Conservation (phyloP, 2,888 invertebrate species). For the Tiliacea aurago region DNA sequence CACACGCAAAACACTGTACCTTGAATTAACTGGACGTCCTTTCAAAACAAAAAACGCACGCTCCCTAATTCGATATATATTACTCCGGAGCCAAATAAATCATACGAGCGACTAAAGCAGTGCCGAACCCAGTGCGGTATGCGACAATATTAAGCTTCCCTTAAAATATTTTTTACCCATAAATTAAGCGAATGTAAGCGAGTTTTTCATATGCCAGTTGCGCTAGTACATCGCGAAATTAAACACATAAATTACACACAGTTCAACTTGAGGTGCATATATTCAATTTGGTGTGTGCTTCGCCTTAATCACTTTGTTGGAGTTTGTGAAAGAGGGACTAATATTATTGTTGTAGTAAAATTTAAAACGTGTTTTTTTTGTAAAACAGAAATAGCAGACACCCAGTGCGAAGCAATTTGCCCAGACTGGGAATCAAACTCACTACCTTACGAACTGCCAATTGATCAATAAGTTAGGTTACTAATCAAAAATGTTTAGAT, state of each 20-base stretch:
- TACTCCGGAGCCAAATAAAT: slow-evolving; percentile 58
- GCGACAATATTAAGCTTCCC: slow-evolving; percentile 76
- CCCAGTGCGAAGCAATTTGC: neutral
- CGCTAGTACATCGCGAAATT: slow-evolving; percentile 87
- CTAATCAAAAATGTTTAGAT: neutral
- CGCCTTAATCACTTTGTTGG: slow-evolving; percentile 45
- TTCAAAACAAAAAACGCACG: slow-evolving; percentile 39
- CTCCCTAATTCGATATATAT: slow-evolving; percentile 56
- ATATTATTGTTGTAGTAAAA: neutral
- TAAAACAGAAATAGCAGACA: neutral
- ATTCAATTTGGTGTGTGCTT: slow-evolving; percentile 52
- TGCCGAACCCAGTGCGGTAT: slow-evolving; percentile 65
- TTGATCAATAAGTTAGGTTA: neutral
- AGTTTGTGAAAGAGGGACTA: slow-evolving; percentile 1
- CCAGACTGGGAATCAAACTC: neutral
- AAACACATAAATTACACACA: slow-evolving; percentile 87
- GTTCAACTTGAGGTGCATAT: slow-evolving; percentile 61
- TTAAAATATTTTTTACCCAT: slow-evolving; percentile 84
- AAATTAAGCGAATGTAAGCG: slow-evolving; percentile 85
- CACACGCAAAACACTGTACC: neutral
- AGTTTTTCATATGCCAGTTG: slow-evolving; percentile 85
- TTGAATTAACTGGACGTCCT: slow-evolving; percentile 5
- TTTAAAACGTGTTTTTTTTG: neutral
- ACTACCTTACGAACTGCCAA: neutral
- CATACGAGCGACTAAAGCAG: slow-evolving; percentile 57